phyloP scores from a whole-genome alignment of 2,888 invertebrate genomes.

The Hydrotaea diabolus region DNA sequence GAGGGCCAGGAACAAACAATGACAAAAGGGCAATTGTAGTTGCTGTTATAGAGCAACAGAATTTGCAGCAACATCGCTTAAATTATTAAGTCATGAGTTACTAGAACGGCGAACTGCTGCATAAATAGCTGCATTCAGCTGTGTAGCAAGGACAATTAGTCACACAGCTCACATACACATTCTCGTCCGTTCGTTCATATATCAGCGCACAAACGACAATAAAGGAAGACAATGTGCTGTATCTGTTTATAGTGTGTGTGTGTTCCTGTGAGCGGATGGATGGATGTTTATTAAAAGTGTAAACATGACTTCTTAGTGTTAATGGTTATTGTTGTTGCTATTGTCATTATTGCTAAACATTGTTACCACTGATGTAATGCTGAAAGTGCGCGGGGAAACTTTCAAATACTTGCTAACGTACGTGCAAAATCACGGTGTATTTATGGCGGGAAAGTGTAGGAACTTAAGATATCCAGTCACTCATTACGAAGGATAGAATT shows the following conservation, averaged over 20 bases:
- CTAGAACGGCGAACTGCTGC: not conserved
- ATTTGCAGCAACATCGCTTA: conserved; percentile 17
- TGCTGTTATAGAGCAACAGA: not conserved
- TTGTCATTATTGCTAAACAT: no score
- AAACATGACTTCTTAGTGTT: conserved; percentile 19
- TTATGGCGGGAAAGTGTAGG: no score
- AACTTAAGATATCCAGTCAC: no score
- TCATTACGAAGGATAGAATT: no score
- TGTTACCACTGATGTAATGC: not conserved
- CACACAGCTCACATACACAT: conserved; percentile 16
- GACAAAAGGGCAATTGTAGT: not conserved
- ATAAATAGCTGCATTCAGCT: not conserved
- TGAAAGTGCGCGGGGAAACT: not conserved
- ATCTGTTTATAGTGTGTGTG: no score
- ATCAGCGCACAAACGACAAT: not conserved
- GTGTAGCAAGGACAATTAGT: conserved; percentile 28
- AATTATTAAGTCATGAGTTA: conserved; percentile 27
- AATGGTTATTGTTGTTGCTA: not conserved
- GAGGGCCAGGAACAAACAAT: not conserved
- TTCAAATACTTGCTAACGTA: not conserved
- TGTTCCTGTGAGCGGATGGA: not conserved
- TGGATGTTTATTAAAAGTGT: conserved; percentile 14
- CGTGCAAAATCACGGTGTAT: no score
- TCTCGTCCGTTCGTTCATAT: not conserved
- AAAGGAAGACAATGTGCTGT: conserved; percentile 3